Evolutionary conservation across 2,888 invertebrate species (phyloP), one percentile per base, ranked within the genome.

Genomic region (Omphaloscelis lunosa): DNA sequence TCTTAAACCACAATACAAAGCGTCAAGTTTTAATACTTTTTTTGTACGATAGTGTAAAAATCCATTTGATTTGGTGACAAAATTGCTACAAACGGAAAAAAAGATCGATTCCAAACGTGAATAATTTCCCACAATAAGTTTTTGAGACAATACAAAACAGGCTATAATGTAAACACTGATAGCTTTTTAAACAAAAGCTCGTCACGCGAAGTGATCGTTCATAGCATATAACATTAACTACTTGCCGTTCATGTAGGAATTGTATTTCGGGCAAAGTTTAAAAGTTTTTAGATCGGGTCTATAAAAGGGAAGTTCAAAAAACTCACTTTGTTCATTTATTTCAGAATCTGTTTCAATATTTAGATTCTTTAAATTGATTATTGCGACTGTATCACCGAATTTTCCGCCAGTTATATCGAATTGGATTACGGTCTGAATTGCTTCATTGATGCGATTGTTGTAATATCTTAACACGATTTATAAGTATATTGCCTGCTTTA

Each of bases 171-270:
- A 53, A 62, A 39, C 69, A 68, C 23, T 74, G 67, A 74, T 66
- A 82, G 29, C 59, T 63, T 53, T 72, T 72, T 41, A 66, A 75
- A 86, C 75, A 85, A 85, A 88, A 86, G 77, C 72, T 74, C 51
- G 66, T 63, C 85, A 85, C 81, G 80, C 85, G 48, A 85, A 58
- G 61, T 77, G 53, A 65, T 79, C 77, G 71, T 83, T 87, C 29
- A 72, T 70, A 76, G 63, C 27, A 80, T 63, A 45, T 71, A 68
- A 67, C 67, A 51, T 56, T 23, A 61, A 20, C 65, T 39, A 3
- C n/a, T 20, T 66, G 41, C 29, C n/a, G n/a, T 45, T 58, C 39
- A 74, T 71, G 4, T 27, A 34, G 2, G 15, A 76, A 34, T 79
- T 59, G 45, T 73, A 27, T 59, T 29, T 59, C 59, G 20, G n/a